Evolutionary conservation across 2,797 vertebrate species (phyloP), one percentile per base, ranked within the genome.

Genomic region (Gambusia yucatana): DNA sequence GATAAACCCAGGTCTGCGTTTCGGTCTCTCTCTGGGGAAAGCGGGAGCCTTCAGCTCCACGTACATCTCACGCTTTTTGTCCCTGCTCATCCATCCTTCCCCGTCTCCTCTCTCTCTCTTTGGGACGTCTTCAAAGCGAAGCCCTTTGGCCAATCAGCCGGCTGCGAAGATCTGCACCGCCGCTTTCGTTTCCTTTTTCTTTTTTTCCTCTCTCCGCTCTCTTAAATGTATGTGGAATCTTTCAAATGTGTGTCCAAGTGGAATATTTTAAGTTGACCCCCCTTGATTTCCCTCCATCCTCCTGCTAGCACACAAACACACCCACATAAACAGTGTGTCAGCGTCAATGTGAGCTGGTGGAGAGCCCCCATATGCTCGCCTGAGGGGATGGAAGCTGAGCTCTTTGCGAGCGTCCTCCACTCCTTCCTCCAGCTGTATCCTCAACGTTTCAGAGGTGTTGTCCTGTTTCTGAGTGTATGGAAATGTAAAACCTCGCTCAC

Each of bases 91-190:
- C 52, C 70, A 75, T 79, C 74, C 69, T 69, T 30, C 41, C 0
- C 75, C 0, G 7, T 70, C 52, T 80, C 67, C 75, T 44, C 70
- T 52, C 75, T 39, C 75, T 78, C 86, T 88, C 86, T 84, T 74
- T 88, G 87, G 86, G 91, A 92, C 81, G 59, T 89, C 91, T 93
- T 94, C 92, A 93, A 94, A 94, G 91, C 86, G 78, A 91, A 92
- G 87, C 92, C 92, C 91, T 86, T 92, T 84, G 89, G 91, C 91
- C 91, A 91, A 84, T 91, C 88, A 92, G 73, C 77, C 92, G 82
- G 84, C 87, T 89, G 84, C 79, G 41, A 70, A 86, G 86, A 91
- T 84, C 78, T 81, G 57, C 83, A 78, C 83, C 80, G 43, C 85
- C 70, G 83, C 85, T 79, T 86, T 73, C 71, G 22, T 25, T 52